phyloP scores from a whole-genome alignment of 2,113 vertebrate genomes.

The Nettapus auritus region DNA sequence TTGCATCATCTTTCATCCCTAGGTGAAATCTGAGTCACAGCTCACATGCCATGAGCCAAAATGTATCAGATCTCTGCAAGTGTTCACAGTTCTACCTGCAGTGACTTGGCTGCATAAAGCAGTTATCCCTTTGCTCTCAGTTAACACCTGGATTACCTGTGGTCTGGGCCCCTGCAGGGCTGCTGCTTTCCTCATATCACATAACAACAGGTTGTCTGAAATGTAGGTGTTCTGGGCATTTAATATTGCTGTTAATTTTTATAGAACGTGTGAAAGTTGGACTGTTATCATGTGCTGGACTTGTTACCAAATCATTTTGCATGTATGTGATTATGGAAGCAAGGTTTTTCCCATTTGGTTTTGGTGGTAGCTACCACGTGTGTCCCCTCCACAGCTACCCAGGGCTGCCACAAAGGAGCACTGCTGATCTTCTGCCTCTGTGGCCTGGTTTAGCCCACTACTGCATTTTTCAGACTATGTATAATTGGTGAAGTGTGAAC shows the following conservation, averaged over 20 bases:
- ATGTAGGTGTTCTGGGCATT: not conserved
- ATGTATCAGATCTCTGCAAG: not conserved
- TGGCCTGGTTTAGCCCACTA: accelerated
- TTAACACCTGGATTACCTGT: not conserved
- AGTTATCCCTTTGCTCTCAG: not conserved
- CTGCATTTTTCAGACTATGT: not conserved
- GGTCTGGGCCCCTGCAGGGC: not conserved
- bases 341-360: not conserved
- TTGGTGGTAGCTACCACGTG: accelerated
- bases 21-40: not conserved
- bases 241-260: not conserved
- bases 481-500: not conserved
- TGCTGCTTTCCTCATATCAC: not conserved
- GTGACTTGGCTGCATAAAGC: not conserved
- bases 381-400: accelerated
- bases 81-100: not conserved
- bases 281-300: not conserved
- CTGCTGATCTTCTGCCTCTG: not conserved
- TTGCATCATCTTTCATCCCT: not conserved
- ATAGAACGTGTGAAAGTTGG: not conserved
- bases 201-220: not conserved
- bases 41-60: not conserved
- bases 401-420: not conserved
- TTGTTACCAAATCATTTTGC: not conserved
- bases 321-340: not conserved